Percentiles rank a stretch among this genome's conserved stretches.
These are phyloP conservation scores for Campopleginae sp. DNA, from an alignment of 2,888 invertebrate genomes.

Conservation along the genomic window DNA sequence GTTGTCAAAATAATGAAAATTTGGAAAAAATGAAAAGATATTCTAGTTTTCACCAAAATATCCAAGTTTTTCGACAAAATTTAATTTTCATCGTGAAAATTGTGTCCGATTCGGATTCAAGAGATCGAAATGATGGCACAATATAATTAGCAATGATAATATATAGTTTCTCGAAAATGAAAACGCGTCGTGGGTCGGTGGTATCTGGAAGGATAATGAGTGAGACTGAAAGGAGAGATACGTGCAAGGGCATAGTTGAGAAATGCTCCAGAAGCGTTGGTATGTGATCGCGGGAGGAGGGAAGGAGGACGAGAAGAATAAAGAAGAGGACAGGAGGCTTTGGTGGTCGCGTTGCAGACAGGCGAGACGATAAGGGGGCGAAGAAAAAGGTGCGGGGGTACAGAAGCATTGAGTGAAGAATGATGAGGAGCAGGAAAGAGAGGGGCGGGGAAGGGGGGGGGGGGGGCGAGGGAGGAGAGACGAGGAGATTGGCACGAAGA, in stretches of 20 bases:
- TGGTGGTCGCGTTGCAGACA: slow-evolving; percentile 72
- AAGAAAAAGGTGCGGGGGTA: slow-evolving; percentile 38
- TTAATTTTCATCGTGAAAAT: too few species aligned
- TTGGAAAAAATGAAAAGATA: too few species aligned
- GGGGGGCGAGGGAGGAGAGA: too few species aligned
- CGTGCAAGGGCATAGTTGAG: background rate
- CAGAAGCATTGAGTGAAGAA: slow-evolving; percentile 51
- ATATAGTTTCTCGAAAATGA: background rate
- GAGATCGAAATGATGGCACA: background rate
- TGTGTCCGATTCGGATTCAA: background rate
- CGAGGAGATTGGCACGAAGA: slow-evolving; percentile 64
- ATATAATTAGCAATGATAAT: background rate
- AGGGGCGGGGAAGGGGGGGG: too few species aligned
- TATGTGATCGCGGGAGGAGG: slow-evolving; percentile 15
- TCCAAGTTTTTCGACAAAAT: too few species aligned
- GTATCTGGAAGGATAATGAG: background rate
- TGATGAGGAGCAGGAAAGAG: slow-evolving; percentile 40
- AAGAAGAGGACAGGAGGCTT: slow-evolving; percentile 66
- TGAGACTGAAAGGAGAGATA: slow-evolving; percentile 1
- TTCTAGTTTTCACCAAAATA: too few species aligned
- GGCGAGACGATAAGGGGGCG: slow-evolving; percentile 67
- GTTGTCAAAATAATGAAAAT: too few species aligned
- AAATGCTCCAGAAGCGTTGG: slow-evolving; percentile 28
- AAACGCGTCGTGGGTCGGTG: background rate
- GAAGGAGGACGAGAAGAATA: background rate